Evolutionary conservation across 1,140 invertebrate genomes (phyloP).

Genomic region (Drosophila takahashii): DNA sequence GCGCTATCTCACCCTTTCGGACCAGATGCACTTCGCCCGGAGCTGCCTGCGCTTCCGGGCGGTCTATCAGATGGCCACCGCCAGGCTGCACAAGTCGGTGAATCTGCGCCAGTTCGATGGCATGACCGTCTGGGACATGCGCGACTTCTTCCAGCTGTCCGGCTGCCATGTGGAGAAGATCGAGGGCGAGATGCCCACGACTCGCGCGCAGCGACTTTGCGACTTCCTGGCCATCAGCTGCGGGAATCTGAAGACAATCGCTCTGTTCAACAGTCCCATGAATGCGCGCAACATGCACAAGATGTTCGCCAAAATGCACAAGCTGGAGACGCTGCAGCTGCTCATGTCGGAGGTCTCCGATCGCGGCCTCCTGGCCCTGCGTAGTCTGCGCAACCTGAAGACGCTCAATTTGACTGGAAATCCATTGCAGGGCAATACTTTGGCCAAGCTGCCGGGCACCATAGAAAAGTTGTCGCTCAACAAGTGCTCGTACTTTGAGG

Average conservation of each 20-base stretch:
- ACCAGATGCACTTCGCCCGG: conserved; percentile 60
- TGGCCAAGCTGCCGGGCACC: conserved; percentile 15
- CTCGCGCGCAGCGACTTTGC: conserved; percentile 29
- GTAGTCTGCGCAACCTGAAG: conserved; percentile 26
- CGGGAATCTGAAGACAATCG: conserved; percentile 37
- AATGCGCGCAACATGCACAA: conserved; percentile 15
- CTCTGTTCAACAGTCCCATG: conserved; percentile 8
- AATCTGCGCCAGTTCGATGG: conserved; percentile 12
- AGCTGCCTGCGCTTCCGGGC: conserved; percentile 47
- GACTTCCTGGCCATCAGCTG: conserved; percentile 44
- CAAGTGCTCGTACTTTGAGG: conserved; percentile 1
- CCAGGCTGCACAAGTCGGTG: conserved; percentile 24
- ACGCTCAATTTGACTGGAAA: conserved; percentile 36
- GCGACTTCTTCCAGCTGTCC: conserved; percentile 59
- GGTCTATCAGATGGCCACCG: conserved; percentile 30
- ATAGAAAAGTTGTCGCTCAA: conserved; percentile 34
- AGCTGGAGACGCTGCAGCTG: conserved; percentile 20
- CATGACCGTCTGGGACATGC: conserved; percentile 65
- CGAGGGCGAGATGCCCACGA: conserved; percentile 26
- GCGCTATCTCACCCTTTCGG: not conserved
- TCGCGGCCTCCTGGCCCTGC: conserved; percentile 5
- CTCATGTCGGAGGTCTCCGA: conserved; percentile 16
- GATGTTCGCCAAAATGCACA: conserved; percentile 23
- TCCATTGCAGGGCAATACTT: conserved; percentile 16
- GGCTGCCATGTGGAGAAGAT: conserved; percentile 31